Conservation (phyloP, 2,113 vertebrate species). For the Plestiodon gilberti region DNA sequence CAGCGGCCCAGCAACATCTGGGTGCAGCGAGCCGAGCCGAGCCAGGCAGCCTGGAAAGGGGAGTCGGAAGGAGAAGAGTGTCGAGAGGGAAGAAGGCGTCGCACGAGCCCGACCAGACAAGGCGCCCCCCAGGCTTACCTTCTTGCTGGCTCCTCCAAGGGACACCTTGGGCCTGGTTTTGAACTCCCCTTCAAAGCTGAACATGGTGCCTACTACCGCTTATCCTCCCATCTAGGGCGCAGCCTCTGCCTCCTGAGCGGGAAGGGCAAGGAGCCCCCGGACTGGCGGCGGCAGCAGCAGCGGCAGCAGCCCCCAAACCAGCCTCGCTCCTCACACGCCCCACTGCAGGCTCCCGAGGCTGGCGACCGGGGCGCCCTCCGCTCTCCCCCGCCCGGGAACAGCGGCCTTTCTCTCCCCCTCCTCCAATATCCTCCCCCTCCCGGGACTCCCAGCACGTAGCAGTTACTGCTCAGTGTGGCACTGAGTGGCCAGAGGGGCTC, state of each 20-base stretch:
- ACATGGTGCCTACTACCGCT: slow-evolving; percentile 85
- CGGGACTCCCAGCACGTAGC: neutral
- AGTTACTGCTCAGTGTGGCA: slow-evolving; percentile 28
- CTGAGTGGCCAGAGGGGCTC: slow-evolving; percentile 11
- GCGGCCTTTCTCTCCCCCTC: slow-evolving; percentile 33
- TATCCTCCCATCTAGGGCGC: slow-evolving; percentile 86
- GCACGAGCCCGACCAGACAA: neutral
- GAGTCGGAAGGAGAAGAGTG: neutral
- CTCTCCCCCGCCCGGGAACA: neutral
- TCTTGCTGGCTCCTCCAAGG: slow-evolving; percentile 95
- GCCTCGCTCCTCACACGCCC: neutral
- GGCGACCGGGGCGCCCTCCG: neutral
- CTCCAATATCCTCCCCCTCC: slow-evolving; percentile 34
- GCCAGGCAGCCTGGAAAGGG: neutral
- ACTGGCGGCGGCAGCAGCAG: no score
- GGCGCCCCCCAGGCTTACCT: slow-evolving; percentile 76
- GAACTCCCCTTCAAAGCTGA: slow-evolving; percentile 99
- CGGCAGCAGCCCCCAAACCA: neutral
- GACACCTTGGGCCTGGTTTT: slow-evolving; percentile 98
- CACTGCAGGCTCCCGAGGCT: neutral
- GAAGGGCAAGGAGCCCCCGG: neutral
- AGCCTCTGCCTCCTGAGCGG: neutral
- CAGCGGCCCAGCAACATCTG: slow-evolving; percentile 41
- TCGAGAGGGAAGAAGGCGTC: neutral
- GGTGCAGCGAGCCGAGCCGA: neutral